Evolutionary conservation across 2,797 vertebrate species (phyloP).

Genomic region (Parauchenoglanis punctatus): DNA sequence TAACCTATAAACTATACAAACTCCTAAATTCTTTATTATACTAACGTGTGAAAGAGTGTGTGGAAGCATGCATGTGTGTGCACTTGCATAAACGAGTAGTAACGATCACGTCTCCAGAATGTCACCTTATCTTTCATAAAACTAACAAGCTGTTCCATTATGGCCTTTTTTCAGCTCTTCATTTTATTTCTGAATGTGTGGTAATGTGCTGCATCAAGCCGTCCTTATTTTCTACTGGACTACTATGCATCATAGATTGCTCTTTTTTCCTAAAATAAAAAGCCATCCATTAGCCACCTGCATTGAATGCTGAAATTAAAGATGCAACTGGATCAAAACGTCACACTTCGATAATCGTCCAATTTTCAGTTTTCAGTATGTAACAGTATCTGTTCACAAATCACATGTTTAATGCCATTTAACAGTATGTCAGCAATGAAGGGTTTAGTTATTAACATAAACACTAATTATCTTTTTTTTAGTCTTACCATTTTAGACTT

Average conservation of each 20-base stretch:
- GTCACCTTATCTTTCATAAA: slow-evolving; percentile 25
- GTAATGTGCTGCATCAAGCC: slow-evolving; percentile 4
- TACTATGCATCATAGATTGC: background rate
- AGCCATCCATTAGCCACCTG: slow-evolving; percentile 18
- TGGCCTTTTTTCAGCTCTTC: slow-evolving; percentile 5
- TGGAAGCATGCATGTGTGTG: slow-evolving; percentile 31
- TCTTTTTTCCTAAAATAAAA: background rate
- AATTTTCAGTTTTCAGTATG: background rate
- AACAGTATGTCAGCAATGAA: background rate
- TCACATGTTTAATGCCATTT: background rate
- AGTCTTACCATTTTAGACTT: too few species aligned
- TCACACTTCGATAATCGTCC: background rate
- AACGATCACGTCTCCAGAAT: slow-evolving; percentile 65
- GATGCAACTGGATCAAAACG: background rate
- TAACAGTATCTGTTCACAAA: background rate
- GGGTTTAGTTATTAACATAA: background rate
- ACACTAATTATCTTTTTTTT: background rate
- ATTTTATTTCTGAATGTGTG: slow-evolving; percentile 8
- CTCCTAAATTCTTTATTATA: background rate
- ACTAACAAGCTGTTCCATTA: slow-evolving; percentile 3
- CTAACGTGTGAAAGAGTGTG: slow-evolving; percentile 36
- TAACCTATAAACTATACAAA: slow-evolving; percentile 19
- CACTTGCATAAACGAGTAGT: slow-evolving; percentile 7
- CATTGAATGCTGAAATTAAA: slow-evolving; percentile 27
- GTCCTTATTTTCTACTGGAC: background rate